Conservation (phyloP, 1,140 invertebrate genomes). For the Eubasilissa regina region DNA sequence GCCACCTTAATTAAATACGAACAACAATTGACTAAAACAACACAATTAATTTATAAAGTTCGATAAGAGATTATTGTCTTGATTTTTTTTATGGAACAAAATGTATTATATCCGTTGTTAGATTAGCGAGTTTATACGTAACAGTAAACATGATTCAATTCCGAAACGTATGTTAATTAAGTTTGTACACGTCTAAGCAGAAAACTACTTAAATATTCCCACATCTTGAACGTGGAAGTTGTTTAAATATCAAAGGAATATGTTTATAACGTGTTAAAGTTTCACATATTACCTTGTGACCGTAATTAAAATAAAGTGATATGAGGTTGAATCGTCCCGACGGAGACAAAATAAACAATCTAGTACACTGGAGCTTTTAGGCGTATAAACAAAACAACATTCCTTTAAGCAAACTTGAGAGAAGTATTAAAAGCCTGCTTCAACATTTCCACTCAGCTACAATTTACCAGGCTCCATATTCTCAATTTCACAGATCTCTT, state of each 20-base stretch:
- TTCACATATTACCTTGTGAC: slow-evolving; percentile 32
- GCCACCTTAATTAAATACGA: too few relatives aligned
- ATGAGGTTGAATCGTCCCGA: slow-evolving; percentile 36
- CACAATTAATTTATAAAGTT: too few relatives aligned
- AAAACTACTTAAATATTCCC: slow-evolving; percentile 1
- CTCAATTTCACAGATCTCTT: too few relatives aligned
- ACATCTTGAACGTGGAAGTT: background rate
- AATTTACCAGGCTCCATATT: background rate
- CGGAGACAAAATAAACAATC: slow-evolving; percentile 44
- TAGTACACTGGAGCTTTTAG: slow-evolving; percentile 34
- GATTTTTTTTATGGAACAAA: too few relatives aligned
- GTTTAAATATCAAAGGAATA: slow-evolving; percentile 37
- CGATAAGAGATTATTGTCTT: too few relatives aligned
- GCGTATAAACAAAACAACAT: slow-evolving; percentile 37
- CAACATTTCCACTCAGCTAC: background rate
- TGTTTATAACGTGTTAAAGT: slow-evolving; percentile 39
- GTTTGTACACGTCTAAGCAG: background rate
- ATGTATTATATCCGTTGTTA: too few relatives aligned
- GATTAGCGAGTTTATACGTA: too few relatives aligned
- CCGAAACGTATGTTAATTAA: background rate
- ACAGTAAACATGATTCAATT: background rate
- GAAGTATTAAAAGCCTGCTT: slow-evolving; percentile 42
- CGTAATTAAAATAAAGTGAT: slow-evolving; percentile 50
- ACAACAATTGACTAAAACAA: too few relatives aligned
- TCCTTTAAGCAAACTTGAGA: slow-evolving; percentile 19